Evolutionary conservation across 1,140 invertebrate genomes (phyloP).

Genomic region (Cherax destructor): DNA sequence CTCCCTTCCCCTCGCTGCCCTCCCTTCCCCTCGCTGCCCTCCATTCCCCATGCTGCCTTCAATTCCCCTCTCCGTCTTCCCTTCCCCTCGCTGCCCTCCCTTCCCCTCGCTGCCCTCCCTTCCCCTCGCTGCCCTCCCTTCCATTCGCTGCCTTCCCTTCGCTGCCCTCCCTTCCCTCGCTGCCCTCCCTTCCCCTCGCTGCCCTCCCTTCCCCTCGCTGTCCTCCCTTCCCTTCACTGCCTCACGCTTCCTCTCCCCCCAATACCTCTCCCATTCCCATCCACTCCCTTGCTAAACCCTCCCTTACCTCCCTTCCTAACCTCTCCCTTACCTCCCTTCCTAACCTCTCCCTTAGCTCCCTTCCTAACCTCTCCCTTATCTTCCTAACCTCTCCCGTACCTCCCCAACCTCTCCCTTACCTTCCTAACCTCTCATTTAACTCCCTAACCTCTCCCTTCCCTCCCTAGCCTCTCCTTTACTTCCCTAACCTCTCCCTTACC

Average conservation of each 20-base stretch:
- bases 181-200: not conserved
- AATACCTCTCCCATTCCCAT: not conserved
- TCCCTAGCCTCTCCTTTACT: too few relatives aligned
- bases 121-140: not conserved
- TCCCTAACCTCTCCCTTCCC: too few relatives aligned
- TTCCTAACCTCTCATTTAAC: too few relatives aligned
- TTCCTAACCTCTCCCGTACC: too few relatives aligned
- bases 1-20: not conserved
- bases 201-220: not conserved
- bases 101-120: not conserved
- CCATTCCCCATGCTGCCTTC: too few relatives aligned
- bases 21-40: too few relatives aligned
- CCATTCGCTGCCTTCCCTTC: not conserved
- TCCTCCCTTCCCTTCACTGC: not conserved
- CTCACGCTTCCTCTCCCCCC: not conserved
- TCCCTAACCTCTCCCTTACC: too few relatives aligned
- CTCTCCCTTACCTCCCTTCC: not conserved
- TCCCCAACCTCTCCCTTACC: too few relatives aligned
- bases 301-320: not conserved
- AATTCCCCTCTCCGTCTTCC: not conserved
- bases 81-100: not conserved
- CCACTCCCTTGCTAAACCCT: not conserved
- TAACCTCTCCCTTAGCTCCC: too few relatives aligned
- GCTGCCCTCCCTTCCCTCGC: not conserved
- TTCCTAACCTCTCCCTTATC: not conserved